Evolutionary conservation across 64 coral and sea anemone species (phyloP), one percentile per base, ranked within the genome.

Genomic region (Dendrophyllia cribrosa): DNA sequence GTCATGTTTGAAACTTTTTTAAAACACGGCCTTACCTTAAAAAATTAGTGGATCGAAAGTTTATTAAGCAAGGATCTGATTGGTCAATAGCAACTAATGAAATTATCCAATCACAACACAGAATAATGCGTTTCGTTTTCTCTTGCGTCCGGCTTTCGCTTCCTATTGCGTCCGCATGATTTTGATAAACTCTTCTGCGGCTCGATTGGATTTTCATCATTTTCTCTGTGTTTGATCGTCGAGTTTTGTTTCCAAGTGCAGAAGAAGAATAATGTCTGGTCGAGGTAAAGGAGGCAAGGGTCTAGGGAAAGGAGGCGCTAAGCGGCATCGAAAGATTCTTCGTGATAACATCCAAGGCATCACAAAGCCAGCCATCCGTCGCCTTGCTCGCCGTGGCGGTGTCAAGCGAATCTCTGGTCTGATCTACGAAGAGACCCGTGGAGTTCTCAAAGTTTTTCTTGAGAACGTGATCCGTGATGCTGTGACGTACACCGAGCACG

Each of bases 221-320:
- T 78, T 17, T 78, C 21, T 10, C 21, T 10, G 6, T 2, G 8
- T 2, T 10, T 12, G 1, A 7, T 24, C 3, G 15, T 77, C n/a
- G 51, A 10, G 34, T 34, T 34, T 2, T 34, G 34, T 34, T 34
- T 34, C 2, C 34, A 15, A 77, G 53, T 6, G 7, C 6, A 77
- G 3, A 1, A 17, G 0, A 15, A 86, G 20, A 53, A 89, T 21
- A 10, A 97, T 97, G 95, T 91, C 95, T 84, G 95, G 95, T 25
- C 92, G 95, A 15, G 95, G 95, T 6, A 97, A 97, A 97, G 95
- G 95, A 83, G 95, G 95, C 13, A 97, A 97, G 91, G 95, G 95
- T 47, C 76, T 97, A 4, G 95, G 95, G 63, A 97, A 97, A 88
- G 95, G 95, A 88, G 95, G 95, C 59, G 95, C 95, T 5, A 97